A percentile compares a stretch with the other conserved stretches of the same genome.
Conservation (phyloP, 23 tunicate genomes). For the Halocynthia aurantium region DNA sequence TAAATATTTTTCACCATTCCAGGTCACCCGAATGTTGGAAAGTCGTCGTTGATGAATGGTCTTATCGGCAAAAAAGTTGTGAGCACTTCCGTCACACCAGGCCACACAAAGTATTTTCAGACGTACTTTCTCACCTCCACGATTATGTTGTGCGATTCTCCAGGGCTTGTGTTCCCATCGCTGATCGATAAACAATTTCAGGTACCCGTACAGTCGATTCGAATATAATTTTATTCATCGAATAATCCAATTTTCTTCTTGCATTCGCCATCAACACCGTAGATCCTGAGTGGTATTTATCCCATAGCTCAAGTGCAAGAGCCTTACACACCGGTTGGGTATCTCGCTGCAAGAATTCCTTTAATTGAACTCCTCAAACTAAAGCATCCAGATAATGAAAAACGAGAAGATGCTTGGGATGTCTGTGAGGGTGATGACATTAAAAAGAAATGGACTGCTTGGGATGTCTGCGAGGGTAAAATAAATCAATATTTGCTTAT, state of each 20-base stretch:
- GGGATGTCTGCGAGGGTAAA: conserved; percentile 87
- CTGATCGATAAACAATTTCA: conserved; percentile 75
- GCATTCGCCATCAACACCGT: not conserved
- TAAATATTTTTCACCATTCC: not conserved
- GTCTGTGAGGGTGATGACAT: not conserved
- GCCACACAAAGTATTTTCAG: conserved; percentile 95
- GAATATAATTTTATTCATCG: not conserved
- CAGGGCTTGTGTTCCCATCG: conserved; percentile 96
- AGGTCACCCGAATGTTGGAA: conserved; percentile 98
- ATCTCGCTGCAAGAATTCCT: conserved; percentile 68
- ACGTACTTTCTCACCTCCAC: conserved; percentile 67
- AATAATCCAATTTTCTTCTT: not conserved
- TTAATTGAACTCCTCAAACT: conserved; percentile 53
- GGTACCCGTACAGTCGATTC: conserved; percentile 1
- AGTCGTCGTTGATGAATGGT: conserved; percentile 92
- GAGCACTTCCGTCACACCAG: conserved; percentile 92
- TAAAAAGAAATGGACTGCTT: conserved; percentile 66
- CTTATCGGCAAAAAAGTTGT: conserved; percentile 89
- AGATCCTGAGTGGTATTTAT: conserved; percentile 87
- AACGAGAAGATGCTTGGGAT: not conserved
- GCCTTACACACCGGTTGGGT: conserved; percentile 94
- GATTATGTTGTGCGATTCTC: conserved; percentile 77
- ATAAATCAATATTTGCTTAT: too few species aligned
- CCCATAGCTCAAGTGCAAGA: conserved; percentile 93
- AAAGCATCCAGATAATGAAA: conserved; percentile 22